These are phyloP conservation scores for Bombyx mori DNA, from an alignment of 1,140 invertebrate genomes.

Conservation along the genomic window DNA sequence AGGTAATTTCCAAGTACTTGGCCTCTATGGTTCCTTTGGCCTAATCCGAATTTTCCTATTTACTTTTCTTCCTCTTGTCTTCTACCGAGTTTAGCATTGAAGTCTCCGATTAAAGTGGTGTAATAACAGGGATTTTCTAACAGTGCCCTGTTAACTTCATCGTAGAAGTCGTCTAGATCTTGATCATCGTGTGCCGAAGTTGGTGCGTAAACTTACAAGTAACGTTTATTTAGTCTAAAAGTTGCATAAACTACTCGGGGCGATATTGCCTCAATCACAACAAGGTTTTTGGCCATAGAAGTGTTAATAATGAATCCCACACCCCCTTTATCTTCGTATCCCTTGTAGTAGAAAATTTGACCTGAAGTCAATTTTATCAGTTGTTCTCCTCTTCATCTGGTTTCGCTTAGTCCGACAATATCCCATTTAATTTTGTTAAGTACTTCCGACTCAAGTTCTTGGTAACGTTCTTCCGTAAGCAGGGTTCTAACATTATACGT, in stretches of 20 bases:
- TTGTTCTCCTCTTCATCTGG: neutral
- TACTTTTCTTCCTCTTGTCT: constrained; percentile 7
- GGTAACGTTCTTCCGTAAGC: constrained; percentile 1
- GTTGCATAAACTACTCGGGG: neutral
- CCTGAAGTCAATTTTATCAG: neutral
- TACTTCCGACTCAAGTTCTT: neutral
- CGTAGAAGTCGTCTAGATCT: constrained; percentile 25
- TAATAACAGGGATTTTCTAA: constrained; percentile 10
- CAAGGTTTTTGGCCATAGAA: too few species aligned
- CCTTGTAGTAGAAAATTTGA: too few species aligned
- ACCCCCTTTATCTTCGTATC: neutral
- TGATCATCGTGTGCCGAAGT: constrained; percentile 16
- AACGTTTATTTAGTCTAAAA: constrained; percentile 5
- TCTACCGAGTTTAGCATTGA: constrained; percentile 27
- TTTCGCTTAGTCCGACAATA: neutral
- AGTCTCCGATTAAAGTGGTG: constrained; percentile 22
- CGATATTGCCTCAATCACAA: too few species aligned
- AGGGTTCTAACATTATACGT: too few species aligned
- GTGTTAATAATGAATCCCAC: too few species aligned
- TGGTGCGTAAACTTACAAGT: constrained; percentile 25
- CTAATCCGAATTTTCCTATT: constrained; percentile 14
- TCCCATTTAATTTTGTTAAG: constrained; percentile 1
- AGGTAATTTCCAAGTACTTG: constrained; percentile 15
- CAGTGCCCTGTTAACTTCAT: constrained; percentile 17
- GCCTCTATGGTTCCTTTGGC: constrained; percentile 14